Percentiles rank a stretch among this genome's conserved stretches.
phyloP scores from a whole-genome alignment of 2,797 vertebrate genomes.

The Ptychobarbus kaznakovi region DNA sequence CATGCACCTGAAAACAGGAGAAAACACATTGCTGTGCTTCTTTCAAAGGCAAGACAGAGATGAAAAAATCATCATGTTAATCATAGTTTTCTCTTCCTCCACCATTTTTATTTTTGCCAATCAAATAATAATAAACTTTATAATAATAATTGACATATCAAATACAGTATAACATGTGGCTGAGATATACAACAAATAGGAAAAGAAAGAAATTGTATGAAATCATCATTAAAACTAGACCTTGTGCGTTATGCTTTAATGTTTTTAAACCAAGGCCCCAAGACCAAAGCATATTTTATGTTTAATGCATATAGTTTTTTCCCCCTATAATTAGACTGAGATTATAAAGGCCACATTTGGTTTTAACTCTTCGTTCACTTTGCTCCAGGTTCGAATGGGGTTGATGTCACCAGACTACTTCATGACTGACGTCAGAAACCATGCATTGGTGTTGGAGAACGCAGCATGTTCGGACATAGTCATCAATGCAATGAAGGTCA shows the following conservation, averaged over 20 bases:
- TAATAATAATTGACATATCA: not conserved
- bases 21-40: constrained; percentile 26
- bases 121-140: not conserved
- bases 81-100: not conserved
- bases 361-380: constrained; percentile 1
- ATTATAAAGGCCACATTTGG: not conserved
- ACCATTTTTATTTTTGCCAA: not conserved
- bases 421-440: constrained; percentile 45
- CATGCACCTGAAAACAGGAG: constrained; percentile 33
- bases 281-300: not conserved
- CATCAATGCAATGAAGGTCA: constrained; percentile 64
- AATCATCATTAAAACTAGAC: too few relatives aligned
- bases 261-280: too few relatives aligned
- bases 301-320: not conserved
- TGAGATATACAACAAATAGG: too few relatives aligned
- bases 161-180: not conserved
- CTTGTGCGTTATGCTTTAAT: not conserved
- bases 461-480: constrained; percentile 63
- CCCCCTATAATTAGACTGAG: not conserved
- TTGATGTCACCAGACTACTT: constrained; percentile 56
- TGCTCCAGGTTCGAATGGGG: constrained; percentile 61
- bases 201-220: not conserved
- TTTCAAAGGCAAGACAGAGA: constrained; percentile 61
- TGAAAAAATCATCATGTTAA: not conserved
- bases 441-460: constrained; percentile 52